Percentiles rank a stretch among this genome's conserved stretches.
Evolutionary conservation across 1,140 invertebrate species (phyloP).

Genomic region (Drosophila paulistorum): DNA sequence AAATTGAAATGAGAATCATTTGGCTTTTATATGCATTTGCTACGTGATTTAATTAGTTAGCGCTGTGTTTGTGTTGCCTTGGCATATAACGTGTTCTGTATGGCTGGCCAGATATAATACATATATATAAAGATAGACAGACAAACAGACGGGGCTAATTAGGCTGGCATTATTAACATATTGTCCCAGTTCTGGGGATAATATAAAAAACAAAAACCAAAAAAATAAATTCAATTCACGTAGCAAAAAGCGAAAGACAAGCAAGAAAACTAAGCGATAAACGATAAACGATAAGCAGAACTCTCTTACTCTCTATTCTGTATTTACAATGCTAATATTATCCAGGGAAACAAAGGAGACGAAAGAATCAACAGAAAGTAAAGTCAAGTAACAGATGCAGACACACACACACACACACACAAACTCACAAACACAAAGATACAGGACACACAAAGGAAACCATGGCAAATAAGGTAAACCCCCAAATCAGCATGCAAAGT

Average conservation of each 20-base stretch:
- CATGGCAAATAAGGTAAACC: constrained; percentile 21
- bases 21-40: constrained; percentile 71
- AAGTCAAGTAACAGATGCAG: constrained; percentile 8
- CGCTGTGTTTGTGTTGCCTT: constrained; percentile 34
- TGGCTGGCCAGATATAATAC: neutral
- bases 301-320: constrained; percentile 23
- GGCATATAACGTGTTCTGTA: neutral
- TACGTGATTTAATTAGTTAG: constrained; percentile 80
- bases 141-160: constrained; percentile 56
- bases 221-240: constrained; percentile 1
- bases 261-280: constrained; percentile 30
- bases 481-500: constrained; percentile 21
- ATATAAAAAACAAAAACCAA: constrained; percentile 21
- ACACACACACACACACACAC: constrained; percentile 20
- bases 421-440: neutral
- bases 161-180: constrained; percentile 63
- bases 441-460: constrained; percentile 6
- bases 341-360: constrained; percentile 3
- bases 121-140: neutral
- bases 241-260: constrained; percentile 5
- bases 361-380: neutral
- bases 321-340: constrained; percentile 36
- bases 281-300: constrained; percentile 34
- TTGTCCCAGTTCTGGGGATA: constrained; percentile 35
- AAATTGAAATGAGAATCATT: constrained; percentile 44